Percentiles rank a stretch among this genome's conserved stretches.
These are phyloP conservation scores for Leguminivora glycinivorella DNA, from an alignment of 1,140 invertebrate species.

Conservation along the genomic window DNA sequence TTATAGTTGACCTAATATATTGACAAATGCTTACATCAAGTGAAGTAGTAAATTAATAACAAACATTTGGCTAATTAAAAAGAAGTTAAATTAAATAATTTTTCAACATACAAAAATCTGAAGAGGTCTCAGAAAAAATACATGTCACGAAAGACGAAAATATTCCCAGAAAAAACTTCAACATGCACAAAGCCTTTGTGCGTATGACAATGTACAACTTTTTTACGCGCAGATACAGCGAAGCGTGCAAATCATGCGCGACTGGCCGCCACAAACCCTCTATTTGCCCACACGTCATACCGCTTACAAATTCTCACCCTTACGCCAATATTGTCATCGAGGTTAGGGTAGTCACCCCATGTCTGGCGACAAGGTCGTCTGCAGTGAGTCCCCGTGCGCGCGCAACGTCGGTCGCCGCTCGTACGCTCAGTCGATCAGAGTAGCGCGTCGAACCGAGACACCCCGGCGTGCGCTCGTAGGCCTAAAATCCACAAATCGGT, in stretches of 20 bases:
- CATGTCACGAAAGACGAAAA: too few species aligned
- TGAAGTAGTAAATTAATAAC: too few species aligned
- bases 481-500: constrained; percentile 30
- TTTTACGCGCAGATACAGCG: neutral
- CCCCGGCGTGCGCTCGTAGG: constrained; percentile 8
- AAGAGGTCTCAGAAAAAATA: too few species aligned
- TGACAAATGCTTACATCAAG: too few species aligned
- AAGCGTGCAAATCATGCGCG: neutral
- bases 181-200: too few species aligned
- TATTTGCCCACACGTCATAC: neutral
- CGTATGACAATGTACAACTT: neutral
- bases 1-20: too few species aligned
- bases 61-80: too few species aligned
- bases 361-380: constrained; percentile 49
- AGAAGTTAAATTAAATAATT: too few species aligned
- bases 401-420: constrained; percentile 48
- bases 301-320: neutral
- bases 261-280: neutral
- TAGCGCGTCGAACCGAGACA: constrained; percentile 42
- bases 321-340: constrained; percentile 16
- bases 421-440: constrained; percentile 65
- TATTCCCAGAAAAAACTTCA: too few species aligned
- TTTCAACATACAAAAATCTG: too few species aligned
- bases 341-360: constrained; percentile 38
- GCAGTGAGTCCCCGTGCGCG: constrained; percentile 52